Evolutionary conservation across 2,888 invertebrate species (phyloP), one percentile per base, ranked within the genome.

Genomic region (Fragum fragum): DNA sequence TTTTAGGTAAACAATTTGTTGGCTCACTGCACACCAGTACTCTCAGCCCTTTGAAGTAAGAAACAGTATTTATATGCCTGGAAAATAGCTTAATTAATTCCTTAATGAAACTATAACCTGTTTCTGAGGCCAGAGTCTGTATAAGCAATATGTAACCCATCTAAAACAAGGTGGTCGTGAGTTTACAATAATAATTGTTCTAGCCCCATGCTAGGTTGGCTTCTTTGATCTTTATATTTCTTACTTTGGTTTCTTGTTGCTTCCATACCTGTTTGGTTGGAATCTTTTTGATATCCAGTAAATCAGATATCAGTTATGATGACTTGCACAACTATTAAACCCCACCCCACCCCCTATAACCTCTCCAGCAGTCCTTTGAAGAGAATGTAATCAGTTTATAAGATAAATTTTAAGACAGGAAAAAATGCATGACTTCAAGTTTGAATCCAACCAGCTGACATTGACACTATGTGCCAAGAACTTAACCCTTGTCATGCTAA

Each of bases 161-260:
- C 14, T 18, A 26, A 18, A 29, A 18, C n/a, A n/a, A 42, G 66
- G 66, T 66, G 66, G 66, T 39, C 66, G 14, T 32, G 29, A 5
- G 63, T 11, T 21, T 21, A 66, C 66, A 66, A 39, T 66, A 66
- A 66, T 42, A 23, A 42, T 66, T 66, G 66, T 39, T 66, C 18
- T 66, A 66, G 29, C 66, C 66, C 66, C 66, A 66, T 66, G 66
- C 66, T 66, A 39, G 42, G 66, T 23, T 21, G 23, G 5, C 11
- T 9, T 21, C 66, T 66, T 66, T 66, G 66, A 66, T 66, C 42
- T 26, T 47, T 5, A 47, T 47, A 47, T 47, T 47, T 47, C 47
- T n/a, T 47, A 47, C 47, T 47, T 14, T 9, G 2, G 47, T 47
- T n/a, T 47, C 47, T 47, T 18, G 47, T 47, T 47, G n/a, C 47